A percentile compares a stretch with the other conserved stretches of the same genome.
phyloP scores from a whole-genome alignment of 2,888 invertebrate genomes.

The Linyphia triangularis region DNA sequence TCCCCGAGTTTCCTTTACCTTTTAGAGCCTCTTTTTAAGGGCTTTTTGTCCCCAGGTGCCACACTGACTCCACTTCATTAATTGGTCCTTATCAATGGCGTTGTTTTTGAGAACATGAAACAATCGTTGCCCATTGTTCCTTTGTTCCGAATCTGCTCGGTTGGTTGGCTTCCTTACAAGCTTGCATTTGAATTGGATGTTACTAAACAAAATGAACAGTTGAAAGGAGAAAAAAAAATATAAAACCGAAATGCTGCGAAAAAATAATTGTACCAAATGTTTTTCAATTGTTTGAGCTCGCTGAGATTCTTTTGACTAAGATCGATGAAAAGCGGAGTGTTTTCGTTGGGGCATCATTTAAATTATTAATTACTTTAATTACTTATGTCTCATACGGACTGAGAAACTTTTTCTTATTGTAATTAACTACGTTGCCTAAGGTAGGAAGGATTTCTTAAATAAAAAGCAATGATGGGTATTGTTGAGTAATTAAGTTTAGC shows the following conservation, averaged over 20 bases:
- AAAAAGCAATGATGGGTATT: constrained; percentile 28
- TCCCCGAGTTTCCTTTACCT: not conserved
- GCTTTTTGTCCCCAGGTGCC: constrained; percentile 34
- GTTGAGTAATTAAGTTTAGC: constrained; percentile 29
- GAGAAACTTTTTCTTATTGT: constrained; percentile 40
- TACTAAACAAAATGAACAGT: constrained; percentile 20
- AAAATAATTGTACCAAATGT: not conserved
- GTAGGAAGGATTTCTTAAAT: not conserved
- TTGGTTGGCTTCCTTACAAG: constrained; percentile 10
- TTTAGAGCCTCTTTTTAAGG: not conserved
- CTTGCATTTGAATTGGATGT: constrained; percentile 7
- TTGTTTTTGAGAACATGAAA: constrained; percentile 36
- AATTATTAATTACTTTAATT: constrained; percentile 55
- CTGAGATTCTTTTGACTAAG: not conserved
- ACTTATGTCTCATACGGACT: constrained; percentile 38
- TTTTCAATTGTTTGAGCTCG: constrained; percentile 9
- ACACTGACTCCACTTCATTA: not conserved
- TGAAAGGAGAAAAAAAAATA: not conserved
- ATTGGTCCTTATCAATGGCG: constrained; percentile 28
- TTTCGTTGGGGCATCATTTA: constrained; percentile 46
- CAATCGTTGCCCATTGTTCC: constrained; percentile 16
- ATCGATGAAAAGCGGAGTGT: constrained; percentile 11
- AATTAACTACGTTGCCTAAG: constrained; percentile 38
- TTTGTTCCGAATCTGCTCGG: not conserved
- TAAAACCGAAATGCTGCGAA: not conserved